phyloP scores from a whole-genome alignment of 2,888 invertebrate genomes.

The Euzetes globulus region DNA sequence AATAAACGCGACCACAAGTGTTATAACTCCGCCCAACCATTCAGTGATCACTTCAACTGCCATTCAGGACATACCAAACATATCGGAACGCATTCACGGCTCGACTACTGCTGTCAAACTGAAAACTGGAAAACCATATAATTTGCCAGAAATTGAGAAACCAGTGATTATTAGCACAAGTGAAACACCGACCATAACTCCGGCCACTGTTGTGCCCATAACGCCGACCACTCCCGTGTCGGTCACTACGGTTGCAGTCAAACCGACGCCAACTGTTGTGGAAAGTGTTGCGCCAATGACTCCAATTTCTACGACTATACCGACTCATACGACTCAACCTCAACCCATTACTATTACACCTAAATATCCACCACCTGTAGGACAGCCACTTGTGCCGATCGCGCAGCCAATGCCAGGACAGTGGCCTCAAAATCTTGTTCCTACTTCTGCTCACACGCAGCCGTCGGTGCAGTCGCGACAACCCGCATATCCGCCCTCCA shows the following conservation, averaged over 20 bases:
- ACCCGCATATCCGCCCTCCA: neutral
- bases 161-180: neutral
- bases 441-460: constrained; percentile 24
- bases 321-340: neutral
- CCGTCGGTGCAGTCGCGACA: constrained; percentile 25
- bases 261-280: neutral
- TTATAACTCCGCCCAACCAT: constrained; percentile 6
- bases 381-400: constrained; percentile 37
- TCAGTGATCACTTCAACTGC: constrained; percentile 20
- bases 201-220: constrained; percentile 4
- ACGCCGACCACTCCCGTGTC: neutral
- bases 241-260: neutral
- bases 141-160: constrained; percentile 18
- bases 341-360: constrained; percentile 32
- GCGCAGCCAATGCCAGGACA: constrained; percentile 39
- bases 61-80: constrained; percentile 35
- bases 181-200: neutral
- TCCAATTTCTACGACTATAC: neutral
- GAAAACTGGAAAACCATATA: constrained; percentile 38
- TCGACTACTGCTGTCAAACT: constrained; percentile 36
- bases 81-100: constrained; percentile 35
- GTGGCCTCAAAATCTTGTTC: constrained; percentile 36
- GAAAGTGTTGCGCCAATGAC: neutral
- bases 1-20: neutral
- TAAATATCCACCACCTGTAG: constrained; percentile 34